Percentiles rank a stretch among this genome's conserved stretches.
Conservation (phyloP, 2,797 vertebrate genomes). For the Phoxinus dragarum region DNA sequence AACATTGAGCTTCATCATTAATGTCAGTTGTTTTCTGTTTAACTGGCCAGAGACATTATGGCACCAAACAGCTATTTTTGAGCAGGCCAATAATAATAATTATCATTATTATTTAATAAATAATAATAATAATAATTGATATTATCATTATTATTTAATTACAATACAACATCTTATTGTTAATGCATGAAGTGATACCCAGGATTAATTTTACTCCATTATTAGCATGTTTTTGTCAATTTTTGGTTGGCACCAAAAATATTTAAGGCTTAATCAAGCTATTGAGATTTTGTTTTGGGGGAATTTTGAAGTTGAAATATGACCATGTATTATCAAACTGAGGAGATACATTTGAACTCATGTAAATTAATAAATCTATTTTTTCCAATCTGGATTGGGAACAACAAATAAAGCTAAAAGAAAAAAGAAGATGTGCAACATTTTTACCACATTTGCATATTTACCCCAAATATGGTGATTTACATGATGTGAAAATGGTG, state of each 20-base stretch:
- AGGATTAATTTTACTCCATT: not conserved
- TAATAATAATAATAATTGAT: not conserved
- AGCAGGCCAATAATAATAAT: not conserved
- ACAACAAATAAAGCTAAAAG: not conserved
- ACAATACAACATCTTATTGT: constrained; percentile 25
- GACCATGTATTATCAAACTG: not conserved
- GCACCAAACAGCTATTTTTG: not conserved
- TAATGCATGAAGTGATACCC: constrained; percentile 10
- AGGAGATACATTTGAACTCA: not conserved
- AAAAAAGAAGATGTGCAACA: not conserved
- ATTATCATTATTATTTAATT: not conserved
- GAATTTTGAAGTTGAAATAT: not conserved
- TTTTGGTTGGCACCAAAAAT: constrained; percentile 39
- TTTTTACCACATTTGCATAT: not conserved
- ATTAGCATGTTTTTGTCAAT: not conserved
- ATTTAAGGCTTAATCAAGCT: constrained; percentile 47
- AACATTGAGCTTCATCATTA: not conserved
- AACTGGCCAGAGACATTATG: not conserved
- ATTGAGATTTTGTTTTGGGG: not conserved
- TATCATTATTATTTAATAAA: not conserved
- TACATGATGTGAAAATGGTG: constrained; percentile 20
- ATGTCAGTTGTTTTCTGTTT: constrained; percentile 16
- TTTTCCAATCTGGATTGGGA: not conserved
- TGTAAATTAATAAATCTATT: not conserved
- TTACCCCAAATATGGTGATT: not conserved